phyloP scores from a whole-genome alignment of 64 coral and sea anemone genomes.

The Anthopleura sola region DNA sequence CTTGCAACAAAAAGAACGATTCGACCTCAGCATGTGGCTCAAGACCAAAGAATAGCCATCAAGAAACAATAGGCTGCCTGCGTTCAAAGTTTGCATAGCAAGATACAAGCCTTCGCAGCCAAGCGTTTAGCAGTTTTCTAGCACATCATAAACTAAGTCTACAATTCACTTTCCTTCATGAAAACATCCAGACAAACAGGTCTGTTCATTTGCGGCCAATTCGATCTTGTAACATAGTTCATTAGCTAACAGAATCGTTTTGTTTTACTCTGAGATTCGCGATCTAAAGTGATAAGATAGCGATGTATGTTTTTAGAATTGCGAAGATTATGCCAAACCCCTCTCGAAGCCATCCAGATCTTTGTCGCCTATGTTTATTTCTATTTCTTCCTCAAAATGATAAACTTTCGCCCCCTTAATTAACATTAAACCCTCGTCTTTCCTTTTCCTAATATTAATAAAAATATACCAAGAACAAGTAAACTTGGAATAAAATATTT shows the following conservation, averaged over 20 bases:
- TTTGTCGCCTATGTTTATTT: neutral
- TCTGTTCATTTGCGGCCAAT: neutral
- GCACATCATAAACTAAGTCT: neutral
- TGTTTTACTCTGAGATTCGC: constrained; percentile 9
- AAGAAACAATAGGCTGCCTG: neutral
- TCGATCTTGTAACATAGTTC: neutral
- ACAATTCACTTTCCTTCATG: neutral
- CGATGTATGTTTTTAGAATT: neutral
- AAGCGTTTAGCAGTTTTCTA: neutral
- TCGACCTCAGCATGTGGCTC: constrained; percentile 4
- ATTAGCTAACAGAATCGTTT: constrained; percentile 2
- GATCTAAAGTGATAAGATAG: neutral
- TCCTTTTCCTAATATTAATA: too few relatives aligned
- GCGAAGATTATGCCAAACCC: neutral
- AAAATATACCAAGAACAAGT: too few relatives aligned
- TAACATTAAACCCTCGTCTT: neutral
- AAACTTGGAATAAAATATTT: too few relatives aligned
- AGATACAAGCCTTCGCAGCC: neutral
- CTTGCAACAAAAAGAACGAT: constrained; percentile 18
- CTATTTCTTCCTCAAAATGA: neutral
- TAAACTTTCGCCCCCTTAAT: neutral
- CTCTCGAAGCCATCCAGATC: neutral
- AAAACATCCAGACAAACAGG: neutral
- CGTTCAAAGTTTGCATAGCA: neutral
- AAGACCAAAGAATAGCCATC: constrained; percentile 10